phyloP scores from a whole-genome alignment of 2,113 vertebrate genomes.

The Hoplias malabaricus region DNA sequence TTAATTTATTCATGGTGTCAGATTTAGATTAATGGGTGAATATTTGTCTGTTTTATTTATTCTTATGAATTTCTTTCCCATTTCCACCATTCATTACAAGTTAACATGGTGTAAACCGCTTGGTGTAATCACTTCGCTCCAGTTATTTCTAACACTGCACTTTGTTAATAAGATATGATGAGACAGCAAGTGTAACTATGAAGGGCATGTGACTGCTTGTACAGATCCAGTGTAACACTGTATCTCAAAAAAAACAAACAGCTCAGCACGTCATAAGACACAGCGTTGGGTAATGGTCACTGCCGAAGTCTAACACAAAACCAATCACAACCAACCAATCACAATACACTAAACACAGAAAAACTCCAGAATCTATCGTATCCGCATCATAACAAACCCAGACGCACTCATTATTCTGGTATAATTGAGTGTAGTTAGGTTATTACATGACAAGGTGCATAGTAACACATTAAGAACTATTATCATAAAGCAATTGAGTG shows the following conservation, averaged over 20 bases:
- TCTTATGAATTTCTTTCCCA: too few species aligned
- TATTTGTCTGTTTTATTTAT: too few species aligned
- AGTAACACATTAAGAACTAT: neutral
- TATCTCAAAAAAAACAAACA: neutral
- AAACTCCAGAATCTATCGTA: too few species aligned
- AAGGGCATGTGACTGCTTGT: neutral
- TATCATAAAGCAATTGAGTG: neutral
- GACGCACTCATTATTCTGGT: neutral
- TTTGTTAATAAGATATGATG: conserved; percentile 24
- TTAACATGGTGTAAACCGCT: too few species aligned
- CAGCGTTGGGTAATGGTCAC: neutral
- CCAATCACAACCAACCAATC: neutral
- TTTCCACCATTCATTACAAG: too few species aligned
- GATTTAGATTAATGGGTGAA: neutral
- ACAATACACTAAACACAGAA: neutral
- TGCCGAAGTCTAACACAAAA: neutral
- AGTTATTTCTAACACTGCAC: neutral
- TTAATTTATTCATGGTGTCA: neutral
- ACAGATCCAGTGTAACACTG: too few species aligned
- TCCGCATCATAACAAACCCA: too few species aligned
- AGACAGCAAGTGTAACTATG: neutral
- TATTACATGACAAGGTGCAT: neutral
- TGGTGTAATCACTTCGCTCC: neutral
- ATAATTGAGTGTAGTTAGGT: neutral
- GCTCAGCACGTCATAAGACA: conserved; percentile 21